Conservation (phyloP, 2,888 invertebrate genomes). For the Tridacna crocea region DNA sequence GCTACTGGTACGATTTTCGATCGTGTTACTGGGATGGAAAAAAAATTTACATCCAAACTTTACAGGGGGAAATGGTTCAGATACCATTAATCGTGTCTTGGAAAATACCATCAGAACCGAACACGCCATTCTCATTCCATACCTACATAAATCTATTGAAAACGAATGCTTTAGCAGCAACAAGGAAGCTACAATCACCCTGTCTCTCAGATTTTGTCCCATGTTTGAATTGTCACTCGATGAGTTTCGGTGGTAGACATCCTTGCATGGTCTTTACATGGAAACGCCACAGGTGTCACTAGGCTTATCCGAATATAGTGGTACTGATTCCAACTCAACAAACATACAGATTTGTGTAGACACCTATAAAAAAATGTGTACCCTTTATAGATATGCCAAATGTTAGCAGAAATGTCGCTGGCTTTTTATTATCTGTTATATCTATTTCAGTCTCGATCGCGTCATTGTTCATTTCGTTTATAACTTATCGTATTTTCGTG, state of each 20-base stretch:
- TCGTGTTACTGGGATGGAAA: background rate
- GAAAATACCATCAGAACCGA: background rate
- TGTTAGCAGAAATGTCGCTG: background rate
- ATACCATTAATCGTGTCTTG: too few species aligned
- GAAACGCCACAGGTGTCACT: background rate
- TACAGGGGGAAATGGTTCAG: background rate
- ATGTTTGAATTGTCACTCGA: background rate
- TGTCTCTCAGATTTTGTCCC: background rate
- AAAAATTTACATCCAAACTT: background rate
- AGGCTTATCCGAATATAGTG: background rate
- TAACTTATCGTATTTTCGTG: slow-evolving; percentile 31
- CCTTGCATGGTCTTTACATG: background rate
- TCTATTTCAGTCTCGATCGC: slow-evolving; percentile 33
- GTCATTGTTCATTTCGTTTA: slow-evolving; percentile 27
- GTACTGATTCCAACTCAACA: background rate
- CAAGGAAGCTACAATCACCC: too few species aligned
- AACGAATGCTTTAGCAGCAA: background rate
- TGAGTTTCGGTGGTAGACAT: background rate
- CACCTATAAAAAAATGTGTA: background rate
- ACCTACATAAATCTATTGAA: background rate
- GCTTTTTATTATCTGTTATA: slow-evolving; percentile 21
- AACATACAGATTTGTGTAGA: background rate
- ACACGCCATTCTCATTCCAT: background rate
- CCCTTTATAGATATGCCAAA: background rate
- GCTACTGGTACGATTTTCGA: background rate